These are phyloP conservation scores for Anastatus disparis DNA, from an alignment of 1,140 invertebrate species.

Conservation along the genomic window DNA sequence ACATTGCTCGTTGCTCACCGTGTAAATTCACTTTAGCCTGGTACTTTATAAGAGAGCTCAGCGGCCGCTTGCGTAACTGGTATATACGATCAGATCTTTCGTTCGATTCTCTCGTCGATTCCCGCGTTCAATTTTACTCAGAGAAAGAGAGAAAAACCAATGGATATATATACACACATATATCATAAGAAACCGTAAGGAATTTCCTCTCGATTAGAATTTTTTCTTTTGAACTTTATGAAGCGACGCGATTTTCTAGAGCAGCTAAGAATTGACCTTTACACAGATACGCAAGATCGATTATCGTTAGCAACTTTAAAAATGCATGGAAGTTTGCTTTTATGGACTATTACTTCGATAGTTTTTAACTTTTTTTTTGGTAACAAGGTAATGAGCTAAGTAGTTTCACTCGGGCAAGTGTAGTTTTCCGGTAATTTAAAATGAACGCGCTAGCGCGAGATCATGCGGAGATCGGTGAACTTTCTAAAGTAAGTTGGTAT, in stretches of 20 bases:
- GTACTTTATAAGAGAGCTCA: too few relatives aligned
- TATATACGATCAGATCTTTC: neutral
- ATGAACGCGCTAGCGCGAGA: neutral
- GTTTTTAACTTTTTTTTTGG: neutral
- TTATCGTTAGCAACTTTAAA: neutral
- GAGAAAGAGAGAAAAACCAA: too few relatives aligned
- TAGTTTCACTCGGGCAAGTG: neutral
- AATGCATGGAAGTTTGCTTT: too few relatives aligned
- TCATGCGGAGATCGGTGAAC: constrained; percentile 9
- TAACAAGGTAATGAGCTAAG: neutral
- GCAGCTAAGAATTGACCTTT: constrained; percentile 23
- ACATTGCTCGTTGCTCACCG: neutral
- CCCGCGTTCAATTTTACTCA: neutral
- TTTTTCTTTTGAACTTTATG: too few relatives aligned
- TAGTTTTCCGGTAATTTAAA: constrained; percentile 13
- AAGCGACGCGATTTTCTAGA: too few relatives aligned
- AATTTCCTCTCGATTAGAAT: too few relatives aligned
- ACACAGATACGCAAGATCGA: constrained; percentile 11
- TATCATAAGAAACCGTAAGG: too few relatives aligned
- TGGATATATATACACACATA: too few relatives aligned
- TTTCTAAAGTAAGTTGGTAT: constrained; percentile 18
- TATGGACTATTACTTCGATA: too few relatives aligned
- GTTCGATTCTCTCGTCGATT: constrained; percentile 21
- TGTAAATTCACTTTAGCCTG: constrained; percentile 33
- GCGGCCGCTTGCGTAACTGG: constrained; percentile 19